phyloP scores from a whole-genome alignment of 2,888 invertebrate species.

The Harmothoe impar region DNA sequence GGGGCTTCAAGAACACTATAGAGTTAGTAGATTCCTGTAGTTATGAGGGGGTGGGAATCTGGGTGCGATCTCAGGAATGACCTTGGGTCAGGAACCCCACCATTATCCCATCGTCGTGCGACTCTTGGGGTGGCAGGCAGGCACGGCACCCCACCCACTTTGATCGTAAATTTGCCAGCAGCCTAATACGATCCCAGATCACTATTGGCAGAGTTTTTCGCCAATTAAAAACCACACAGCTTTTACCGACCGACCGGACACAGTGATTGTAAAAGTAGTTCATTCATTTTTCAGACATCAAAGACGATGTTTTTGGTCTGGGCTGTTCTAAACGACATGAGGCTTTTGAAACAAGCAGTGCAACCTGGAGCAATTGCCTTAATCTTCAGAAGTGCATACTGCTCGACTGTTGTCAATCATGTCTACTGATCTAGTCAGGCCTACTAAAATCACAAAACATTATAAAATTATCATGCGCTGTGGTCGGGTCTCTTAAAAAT shows the following conservation, averaged over 20 bases:
- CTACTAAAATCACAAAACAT: not conserved
- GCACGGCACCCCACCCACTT: not conserved
- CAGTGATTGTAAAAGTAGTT: conserved; percentile 19
- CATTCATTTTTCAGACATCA: conserved; percentile 33
- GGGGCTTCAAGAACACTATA: too few relatives aligned
- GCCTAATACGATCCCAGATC: conserved; percentile 12
- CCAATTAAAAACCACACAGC: not conserved
- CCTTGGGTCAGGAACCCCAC: not conserved
- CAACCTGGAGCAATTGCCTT: conserved; percentile 17
- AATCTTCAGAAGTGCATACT: conserved; percentile 39
- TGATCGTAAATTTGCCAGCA: conserved; percentile 6
- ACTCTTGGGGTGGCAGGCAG: not conserved
- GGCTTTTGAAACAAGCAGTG: conserved; percentile 28
- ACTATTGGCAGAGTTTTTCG: not conserved
- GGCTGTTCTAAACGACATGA: not conserved
- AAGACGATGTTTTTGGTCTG: not conserved
- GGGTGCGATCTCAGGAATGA: too few relatives aligned
- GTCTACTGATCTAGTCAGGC: conserved; percentile 13
- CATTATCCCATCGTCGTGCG: not conserved
- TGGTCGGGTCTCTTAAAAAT: not conserved
- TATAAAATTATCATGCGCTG: not conserved
- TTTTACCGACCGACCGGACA: conserved; percentile 9
- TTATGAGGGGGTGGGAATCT: too few relatives aligned
- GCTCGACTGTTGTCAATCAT: not conserved
- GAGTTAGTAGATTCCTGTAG: too few relatives aligned